Percentiles rank a stretch among this genome's conserved stretches.
Conservation (phyloP, 2,113 vertebrate genomes). For the Capricornis sumatraensis region DNA sequence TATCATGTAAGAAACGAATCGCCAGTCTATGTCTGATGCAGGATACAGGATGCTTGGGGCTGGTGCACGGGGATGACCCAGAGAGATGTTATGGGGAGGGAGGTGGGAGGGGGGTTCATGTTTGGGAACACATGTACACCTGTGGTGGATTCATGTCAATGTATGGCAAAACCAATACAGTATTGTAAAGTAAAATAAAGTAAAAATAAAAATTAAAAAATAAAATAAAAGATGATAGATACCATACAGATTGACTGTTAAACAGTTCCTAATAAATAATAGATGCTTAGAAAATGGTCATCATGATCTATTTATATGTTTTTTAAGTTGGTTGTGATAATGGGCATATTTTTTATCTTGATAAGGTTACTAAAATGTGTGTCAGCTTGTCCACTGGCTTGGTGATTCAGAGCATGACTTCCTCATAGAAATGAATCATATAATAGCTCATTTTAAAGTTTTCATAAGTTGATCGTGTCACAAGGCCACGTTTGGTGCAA, state of each 20-base stretch:
- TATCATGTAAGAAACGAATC: too few species aligned
- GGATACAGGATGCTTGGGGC: too few species aligned
- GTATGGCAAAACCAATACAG: too few species aligned
- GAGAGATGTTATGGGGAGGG: too few species aligned
- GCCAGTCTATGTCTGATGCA: too few species aligned
- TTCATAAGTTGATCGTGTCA: background rate
- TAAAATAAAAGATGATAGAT: background rate
- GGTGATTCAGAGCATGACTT: slow-evolving; percentile 49
- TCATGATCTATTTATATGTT: background rate
- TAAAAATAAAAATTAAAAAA: too few species aligned
- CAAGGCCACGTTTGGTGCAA: background rate
- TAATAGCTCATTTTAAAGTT: background rate
- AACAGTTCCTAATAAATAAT: background rate
- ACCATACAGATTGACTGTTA: background rate
- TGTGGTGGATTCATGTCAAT: too few species aligned
- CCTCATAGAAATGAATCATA: slow-evolving; percentile 37
- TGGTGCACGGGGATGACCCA: too few species aligned
- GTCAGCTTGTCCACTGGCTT: slow-evolving; percentile 3
- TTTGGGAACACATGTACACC: too few species aligned
- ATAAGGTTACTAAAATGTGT: background rate
- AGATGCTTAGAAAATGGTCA: slow-evolving; percentile 4
- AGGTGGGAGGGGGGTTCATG: too few species aligned
- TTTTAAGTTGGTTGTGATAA: background rate
- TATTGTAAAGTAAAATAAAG: too few species aligned
- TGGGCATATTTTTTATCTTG: background rate